Evolutionary conservation across 2,113 vertebrate species (phyloP).

Genomic region (Ictalurus furcatus): DNA sequence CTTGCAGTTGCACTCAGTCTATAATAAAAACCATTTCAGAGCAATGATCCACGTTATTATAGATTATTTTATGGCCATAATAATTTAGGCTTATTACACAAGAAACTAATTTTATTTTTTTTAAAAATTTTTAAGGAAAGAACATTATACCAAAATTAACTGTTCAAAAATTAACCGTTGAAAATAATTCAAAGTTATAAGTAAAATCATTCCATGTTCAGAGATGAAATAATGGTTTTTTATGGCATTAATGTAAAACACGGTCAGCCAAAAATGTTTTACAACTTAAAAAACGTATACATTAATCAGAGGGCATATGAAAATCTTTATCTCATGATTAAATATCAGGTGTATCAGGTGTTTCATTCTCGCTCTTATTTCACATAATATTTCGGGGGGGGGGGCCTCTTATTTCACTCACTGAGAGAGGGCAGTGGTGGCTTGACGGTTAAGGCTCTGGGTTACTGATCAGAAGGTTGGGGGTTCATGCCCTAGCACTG

Average conservation of each 20-base stretch:
- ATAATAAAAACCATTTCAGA: not conserved
- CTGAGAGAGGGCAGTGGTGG: too few species aligned
- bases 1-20: not conserved
- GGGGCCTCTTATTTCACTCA: too few species aligned
- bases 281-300: not conserved
- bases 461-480: too few species aligned
- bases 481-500: too few species aligned
- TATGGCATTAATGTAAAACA: not conserved
- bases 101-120: not conserved
- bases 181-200: not conserved
- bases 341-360: not conserved
- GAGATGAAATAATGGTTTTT: not conserved
- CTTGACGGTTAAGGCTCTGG: too few species aligned
- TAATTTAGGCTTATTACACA: not conserved
- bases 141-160: not conserved
- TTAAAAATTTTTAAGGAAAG: not conserved
- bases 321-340: not conserved
- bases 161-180: not conserved
- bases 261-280: not conserved
- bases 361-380: not conserved
- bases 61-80: not conserved
- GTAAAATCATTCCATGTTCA: not conserved
- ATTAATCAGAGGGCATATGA: not conserved
- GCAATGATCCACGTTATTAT: not conserved
- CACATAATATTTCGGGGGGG: not conserved